Evolutionary conservation across 2,797 vertebrate genomes (phyloP).

Genomic region (Mycteria americana): DNA sequence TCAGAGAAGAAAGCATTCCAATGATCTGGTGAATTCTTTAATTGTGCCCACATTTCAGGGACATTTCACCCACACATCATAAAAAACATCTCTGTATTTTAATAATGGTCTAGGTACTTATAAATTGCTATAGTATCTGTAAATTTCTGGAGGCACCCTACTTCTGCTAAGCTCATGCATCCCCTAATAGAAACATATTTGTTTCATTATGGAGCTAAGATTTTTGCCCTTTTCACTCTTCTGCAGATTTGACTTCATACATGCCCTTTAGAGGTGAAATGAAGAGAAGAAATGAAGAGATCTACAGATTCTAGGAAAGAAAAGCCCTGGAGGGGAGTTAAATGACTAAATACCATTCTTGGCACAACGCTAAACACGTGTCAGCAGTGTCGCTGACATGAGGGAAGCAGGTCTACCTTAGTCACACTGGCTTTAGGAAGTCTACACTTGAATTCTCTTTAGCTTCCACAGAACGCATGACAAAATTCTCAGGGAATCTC

Average conservation of each 20-base stretch:
- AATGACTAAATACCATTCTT: background rate
- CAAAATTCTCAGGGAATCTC: background rate
- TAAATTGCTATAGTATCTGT: background rate
- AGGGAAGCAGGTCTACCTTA: background rate
- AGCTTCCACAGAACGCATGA: background rate
- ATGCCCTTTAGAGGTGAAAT: background rate
- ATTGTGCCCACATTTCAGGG: background rate
- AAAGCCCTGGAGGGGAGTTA: background rate
- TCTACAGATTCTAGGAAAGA: background rate
- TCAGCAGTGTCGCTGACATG: background rate
- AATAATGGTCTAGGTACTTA: background rate
- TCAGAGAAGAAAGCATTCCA: background rate
- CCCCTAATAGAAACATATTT: background rate
- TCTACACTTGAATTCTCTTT: background rate
- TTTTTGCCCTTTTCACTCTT: background rate
- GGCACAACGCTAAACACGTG: background rate
- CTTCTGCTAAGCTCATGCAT: background rate
- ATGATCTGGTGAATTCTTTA: background rate
- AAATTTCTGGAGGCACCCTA: background rate
- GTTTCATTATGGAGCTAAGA: background rate
- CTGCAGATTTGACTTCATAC: background rate
- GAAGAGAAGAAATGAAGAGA: background rate
- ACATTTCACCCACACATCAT: background rate
- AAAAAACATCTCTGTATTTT: background rate
- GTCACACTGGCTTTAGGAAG: background rate